Conservation (phyloP, 2,888 invertebrate species). For the Coelinius sp. region DNA sequence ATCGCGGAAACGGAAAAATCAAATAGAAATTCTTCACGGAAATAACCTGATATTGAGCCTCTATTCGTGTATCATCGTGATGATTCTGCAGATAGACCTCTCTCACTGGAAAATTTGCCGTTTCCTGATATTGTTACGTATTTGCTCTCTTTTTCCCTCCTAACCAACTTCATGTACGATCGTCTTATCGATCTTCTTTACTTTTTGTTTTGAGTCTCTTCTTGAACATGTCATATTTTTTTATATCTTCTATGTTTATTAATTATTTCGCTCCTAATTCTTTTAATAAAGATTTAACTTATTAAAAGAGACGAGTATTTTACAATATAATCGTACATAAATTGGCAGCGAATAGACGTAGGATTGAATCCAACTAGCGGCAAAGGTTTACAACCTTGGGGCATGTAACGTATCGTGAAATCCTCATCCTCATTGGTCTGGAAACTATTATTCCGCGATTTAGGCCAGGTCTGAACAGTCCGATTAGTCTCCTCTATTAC, state of each 20-base stretch:
- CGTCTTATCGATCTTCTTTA: too few species aligned
- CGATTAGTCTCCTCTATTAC: neutral
- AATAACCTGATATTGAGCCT: neutral
- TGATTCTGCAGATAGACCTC: constrained; percentile 9
- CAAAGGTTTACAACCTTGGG: neutral
- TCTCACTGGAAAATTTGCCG: constrained; percentile 22
- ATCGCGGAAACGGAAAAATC: neutral
- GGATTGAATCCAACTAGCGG: constrained; percentile 3
- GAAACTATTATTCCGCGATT: constrained; percentile 49
- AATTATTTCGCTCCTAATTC: too few species aligned
- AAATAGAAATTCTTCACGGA: neutral
- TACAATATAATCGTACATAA: constrained; percentile 23
- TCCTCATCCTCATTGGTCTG: constrained; percentile 34
- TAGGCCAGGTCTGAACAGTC: constrained; percentile 26
- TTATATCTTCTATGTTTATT: too few species aligned
- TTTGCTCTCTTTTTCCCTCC: too few species aligned
- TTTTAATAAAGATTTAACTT: too few species aligned
- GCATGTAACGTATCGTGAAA: constrained; percentile 14
- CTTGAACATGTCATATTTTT: too few species aligned
- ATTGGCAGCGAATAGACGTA: neutral
- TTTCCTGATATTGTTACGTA: too few species aligned
- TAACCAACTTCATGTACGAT: too few species aligned
- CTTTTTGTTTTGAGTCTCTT: too few species aligned
- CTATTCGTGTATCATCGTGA: constrained; percentile 20
- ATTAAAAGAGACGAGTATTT: too few species aligned